Conservation (phyloP, 2,113 vertebrate genomes). For the Toxotes jaculatrix region DNA sequence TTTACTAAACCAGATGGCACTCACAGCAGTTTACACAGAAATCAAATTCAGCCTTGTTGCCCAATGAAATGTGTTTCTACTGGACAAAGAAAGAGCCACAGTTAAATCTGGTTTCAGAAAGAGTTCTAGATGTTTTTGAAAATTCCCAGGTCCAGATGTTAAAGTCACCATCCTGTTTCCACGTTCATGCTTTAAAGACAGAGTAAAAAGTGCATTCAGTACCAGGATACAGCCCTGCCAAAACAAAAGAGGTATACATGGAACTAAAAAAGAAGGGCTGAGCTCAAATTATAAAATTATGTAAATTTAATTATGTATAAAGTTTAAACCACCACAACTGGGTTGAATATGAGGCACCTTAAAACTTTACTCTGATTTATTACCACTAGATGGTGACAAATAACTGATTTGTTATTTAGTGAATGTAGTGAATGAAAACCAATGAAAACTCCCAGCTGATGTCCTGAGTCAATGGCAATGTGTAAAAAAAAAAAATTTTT, state of each 20-base stretch:
- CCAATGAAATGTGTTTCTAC: slow-evolving; percentile 32
- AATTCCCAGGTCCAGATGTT: background rate
- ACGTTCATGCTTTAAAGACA: background rate
- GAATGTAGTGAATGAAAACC: too few species aligned
- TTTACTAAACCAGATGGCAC: slow-evolving; percentile 1
- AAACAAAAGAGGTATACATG: too few species aligned
- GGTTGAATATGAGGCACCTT: background rate
- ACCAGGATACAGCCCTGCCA: background rate
- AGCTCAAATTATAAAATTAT: too few species aligned
- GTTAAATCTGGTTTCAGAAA: background rate
- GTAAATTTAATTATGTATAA: too few species aligned
- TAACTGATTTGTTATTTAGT: too few species aligned
- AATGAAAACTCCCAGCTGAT: too few species aligned
- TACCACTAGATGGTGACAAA: too few species aligned
- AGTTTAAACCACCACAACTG: background rate
- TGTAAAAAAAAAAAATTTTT: too few species aligned
- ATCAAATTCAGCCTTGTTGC: slow-evolving; percentile 5
- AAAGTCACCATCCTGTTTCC: background rate
- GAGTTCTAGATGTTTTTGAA: background rate
- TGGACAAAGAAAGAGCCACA: slow-evolving; percentile 2
- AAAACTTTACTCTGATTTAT: too few species aligned
- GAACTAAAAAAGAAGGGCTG: background rate
- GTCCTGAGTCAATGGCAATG: too few species aligned
- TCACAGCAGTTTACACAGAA: background rate
- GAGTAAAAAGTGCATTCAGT: background rate